These are phyloP conservation scores for Brachyhypopomus gauderio DNA, from an alignment of 2,113 vertebrate species.

Conservation along the genomic window DNA sequence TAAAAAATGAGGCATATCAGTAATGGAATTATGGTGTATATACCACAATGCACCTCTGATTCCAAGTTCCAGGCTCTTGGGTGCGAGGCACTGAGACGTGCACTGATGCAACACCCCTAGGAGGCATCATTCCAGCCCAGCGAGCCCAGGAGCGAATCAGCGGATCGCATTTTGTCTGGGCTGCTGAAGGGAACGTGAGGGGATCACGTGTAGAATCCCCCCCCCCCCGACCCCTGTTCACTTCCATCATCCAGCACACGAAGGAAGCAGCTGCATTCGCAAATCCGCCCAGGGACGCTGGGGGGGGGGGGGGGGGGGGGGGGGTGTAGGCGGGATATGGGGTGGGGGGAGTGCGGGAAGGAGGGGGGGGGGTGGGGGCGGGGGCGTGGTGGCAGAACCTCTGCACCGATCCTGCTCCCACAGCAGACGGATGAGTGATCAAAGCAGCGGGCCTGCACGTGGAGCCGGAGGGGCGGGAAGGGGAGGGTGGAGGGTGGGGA, in stretches of 20 bases:
- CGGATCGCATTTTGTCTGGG: conserved; percentile 23
- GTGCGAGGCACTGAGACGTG: conserved; percentile 21
- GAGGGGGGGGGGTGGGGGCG: neutral
- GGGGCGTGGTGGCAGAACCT: conserved; percentile 15
- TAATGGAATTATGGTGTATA: conserved; percentile 15
- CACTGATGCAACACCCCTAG: conserved; percentile 38
- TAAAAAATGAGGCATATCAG: conserved; percentile 23
- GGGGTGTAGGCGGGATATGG: too few species aligned
- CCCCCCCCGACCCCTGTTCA: conserved; percentile 48
- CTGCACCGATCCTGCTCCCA: conserved; percentile 44
- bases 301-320: neutral
- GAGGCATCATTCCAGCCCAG: conserved; percentile 40
- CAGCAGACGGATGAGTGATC: conserved; percentile 36
- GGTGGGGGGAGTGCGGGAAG: neutral
- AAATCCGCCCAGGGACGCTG: conserved; percentile 28
- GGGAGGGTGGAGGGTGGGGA: conserved; percentile 20
- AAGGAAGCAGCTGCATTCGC: conserved; percentile 53
- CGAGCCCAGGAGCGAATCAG: conserved; percentile 25
- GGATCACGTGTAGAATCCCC: conserved; percentile 34
- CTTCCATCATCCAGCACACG: conserved; percentile 50
- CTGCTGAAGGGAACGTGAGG: conserved; percentile 17
- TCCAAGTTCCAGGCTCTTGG: conserved; percentile 27
- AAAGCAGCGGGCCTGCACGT: conserved; percentile 42
- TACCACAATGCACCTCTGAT: conserved; percentile 32
- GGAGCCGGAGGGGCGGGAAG: conserved; percentile 16